These are phyloP conservation scores for Nemotelus pantherinus DNA, from an alignment of 2,888 invertebrate genomes.

Conservation along the genomic window DNA sequence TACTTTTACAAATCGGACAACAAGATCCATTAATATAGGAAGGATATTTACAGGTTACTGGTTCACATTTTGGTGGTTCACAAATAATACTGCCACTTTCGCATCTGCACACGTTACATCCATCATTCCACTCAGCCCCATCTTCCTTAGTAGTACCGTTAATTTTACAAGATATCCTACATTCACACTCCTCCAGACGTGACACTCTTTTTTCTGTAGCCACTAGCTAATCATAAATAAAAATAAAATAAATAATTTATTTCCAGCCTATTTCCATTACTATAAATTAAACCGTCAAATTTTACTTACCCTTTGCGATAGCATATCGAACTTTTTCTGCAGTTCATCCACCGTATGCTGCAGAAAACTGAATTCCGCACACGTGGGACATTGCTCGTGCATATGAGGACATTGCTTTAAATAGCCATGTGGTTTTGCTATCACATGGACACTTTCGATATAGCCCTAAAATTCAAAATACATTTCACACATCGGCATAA, in stretches of 20 bases:
- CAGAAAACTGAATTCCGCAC: slow-evolving; percentile 86
- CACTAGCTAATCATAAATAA: slow-evolving; percentile 70
- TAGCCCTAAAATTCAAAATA: slow-evolving; percentile 72
- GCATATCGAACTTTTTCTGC: slow-evolving; percentile 81
- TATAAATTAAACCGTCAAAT: neutral
- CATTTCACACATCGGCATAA: neutral
- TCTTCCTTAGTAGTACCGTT: slow-evolving; percentile 84
- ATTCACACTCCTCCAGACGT: slow-evolving; percentile 88
- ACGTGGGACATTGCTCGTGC: slow-evolving; percentile 89
- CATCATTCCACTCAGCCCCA: slow-evolving; percentile 85
- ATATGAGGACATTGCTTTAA: slow-evolving; percentile 85
- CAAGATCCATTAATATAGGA: slow-evolving; percentile 81
- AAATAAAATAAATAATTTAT: slow-evolving; percentile 14
- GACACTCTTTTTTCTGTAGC: slow-evolving; percentile 76
- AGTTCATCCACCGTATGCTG: slow-evolving; percentile 85
- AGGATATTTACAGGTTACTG: slow-evolving; percentile 82
- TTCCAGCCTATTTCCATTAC: neutral
- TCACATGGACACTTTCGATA: slow-evolving; percentile 86
- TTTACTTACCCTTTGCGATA: slow-evolving; percentile 80
- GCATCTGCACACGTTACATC: slow-evolving; percentile 89
- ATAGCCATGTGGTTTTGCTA: slow-evolving; percentile 87
- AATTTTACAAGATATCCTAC: slow-evolving; percentile 85
- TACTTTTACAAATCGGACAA: slow-evolving; percentile 88
- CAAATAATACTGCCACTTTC: slow-evolving; percentile 89
- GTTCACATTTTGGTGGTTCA: slow-evolving; percentile 82